These are phyloP conservation scores for Crocodylus rhombifer DNA, from an alignment of 2,797 vertebrate genomes.

Conservation along the genomic window DNA sequence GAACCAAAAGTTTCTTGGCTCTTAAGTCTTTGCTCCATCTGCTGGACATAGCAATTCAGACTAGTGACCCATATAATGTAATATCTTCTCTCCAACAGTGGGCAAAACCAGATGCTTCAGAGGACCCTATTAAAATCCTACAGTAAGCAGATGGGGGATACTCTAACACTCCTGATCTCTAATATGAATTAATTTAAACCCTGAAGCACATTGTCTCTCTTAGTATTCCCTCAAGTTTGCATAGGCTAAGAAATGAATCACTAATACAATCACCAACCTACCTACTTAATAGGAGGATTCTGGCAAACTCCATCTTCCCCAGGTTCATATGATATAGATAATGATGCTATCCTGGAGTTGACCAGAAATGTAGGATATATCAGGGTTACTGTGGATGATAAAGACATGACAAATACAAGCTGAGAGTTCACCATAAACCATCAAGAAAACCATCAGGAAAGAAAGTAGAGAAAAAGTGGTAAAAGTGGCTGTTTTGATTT, in stretches of 20 bases:
- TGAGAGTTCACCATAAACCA: not conserved
- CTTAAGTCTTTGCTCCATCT: not conserved
- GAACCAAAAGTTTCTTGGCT: not conserved
- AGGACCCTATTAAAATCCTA: not conserved
- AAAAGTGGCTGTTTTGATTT: not conserved
- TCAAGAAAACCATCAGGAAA: not conserved
- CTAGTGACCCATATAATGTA: not conserved
- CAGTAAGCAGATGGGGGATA: not conserved
- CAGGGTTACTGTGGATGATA: not conserved
- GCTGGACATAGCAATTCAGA: not conserved
- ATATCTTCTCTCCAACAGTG: not conserved
- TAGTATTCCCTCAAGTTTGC: not conserved
- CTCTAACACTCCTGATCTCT: not conserved
- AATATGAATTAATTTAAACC: not conserved
- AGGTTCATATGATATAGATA: slow-evolving; percentile 31
- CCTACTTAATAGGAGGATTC: slow-evolving; percentile 2
- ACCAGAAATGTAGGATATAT: not conserved
- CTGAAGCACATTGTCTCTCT: not conserved
- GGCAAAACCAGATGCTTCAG: slow-evolving; percentile 10
- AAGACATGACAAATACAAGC: not conserved
- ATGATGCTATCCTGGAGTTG: not conserved
- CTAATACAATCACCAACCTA: not conserved
- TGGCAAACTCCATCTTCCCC: slow-evolving; percentile 13
- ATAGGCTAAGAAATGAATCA: slow-evolving; percentile 48
- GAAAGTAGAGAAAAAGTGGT: not conserved